Conservation (phyloP, 2,888 invertebrate genomes). For the Leptopilina syphax region DNA sequence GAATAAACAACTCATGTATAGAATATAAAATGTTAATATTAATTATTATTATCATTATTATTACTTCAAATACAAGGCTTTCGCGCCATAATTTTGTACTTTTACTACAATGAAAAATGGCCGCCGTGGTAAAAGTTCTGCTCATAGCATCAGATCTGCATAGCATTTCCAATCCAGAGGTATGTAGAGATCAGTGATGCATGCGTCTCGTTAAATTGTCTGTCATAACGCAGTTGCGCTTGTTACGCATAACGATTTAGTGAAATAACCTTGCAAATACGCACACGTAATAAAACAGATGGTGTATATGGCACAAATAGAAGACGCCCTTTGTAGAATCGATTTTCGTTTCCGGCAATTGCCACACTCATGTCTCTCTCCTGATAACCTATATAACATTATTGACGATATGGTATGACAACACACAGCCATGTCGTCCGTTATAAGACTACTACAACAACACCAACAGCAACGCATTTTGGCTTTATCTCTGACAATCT, state of each 20-base stretch:
- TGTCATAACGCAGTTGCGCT: too few species aligned
- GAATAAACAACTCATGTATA: too few species aligned
- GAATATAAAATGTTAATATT: too few species aligned
- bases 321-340: constrained; percentile 57
- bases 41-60: too few species aligned
- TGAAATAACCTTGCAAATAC: constrained; percentile 31
- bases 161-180: too few species aligned
- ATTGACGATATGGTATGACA: neutral
- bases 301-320: constrained; percentile 43
- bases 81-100: too few species aligned
- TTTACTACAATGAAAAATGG: too few species aligned
- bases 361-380: constrained; percentile 27
- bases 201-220: too few species aligned
- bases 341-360: constrained; percentile 55
- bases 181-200: too few species aligned
- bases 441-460: constrained; percentile 7
- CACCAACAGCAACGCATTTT: constrained; percentile 32
- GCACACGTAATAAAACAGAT: constrained; percentile 39
- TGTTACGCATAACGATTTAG: constrained; percentile 17
- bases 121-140: too few species aligned
- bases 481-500: constrained; percentile 51
- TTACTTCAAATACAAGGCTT: too few species aligned
- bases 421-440: neutral
- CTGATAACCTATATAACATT: constrained; percentile 23
- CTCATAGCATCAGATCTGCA: too few species aligned